Base-by-base conservation (phyloP, 1,140 invertebrate species). In the Triops longicaudatus region DNA sequence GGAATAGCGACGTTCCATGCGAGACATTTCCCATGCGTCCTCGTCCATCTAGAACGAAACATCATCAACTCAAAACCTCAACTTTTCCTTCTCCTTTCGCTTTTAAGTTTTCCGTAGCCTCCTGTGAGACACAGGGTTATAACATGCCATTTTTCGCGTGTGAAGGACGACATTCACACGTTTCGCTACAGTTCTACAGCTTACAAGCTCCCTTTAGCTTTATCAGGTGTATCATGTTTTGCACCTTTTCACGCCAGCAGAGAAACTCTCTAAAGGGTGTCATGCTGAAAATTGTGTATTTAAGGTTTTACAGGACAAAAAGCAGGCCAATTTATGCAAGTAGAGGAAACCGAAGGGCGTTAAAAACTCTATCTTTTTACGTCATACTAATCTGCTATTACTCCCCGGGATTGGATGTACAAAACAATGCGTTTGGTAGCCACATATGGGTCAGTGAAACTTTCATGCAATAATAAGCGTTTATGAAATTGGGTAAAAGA, bases 1-100 rank as follows among this genome's bases (percentile, higher is more conserved):
- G 11, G 76, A 77, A 43, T 77, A 77, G 63, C 76, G 76, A 11
- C 76, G 76, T 72, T 77, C 72, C 63, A 72, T 71, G 41, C 71
- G 28, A 27, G 76, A 73, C 76, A 77, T 73, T 73, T 77, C 76
- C 76, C 76, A 77, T 73, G 76, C 42, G 31, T 77, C 76, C 50
- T 63, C 50, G 22, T 63, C 50, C 50, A 63, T 63, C 50, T 63
- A 63, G 50, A 63, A 63, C 50, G 50, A 63, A 17, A 63, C 6
- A 63, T 14, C 50, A 63, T 63, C n/a, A 63, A 63, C 50, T 6
- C 50, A 63, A 63, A 63, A 17, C 50, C 17, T 17, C 14, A 63
- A 63, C 50, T 63, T 22, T 63, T 63, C 50, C 4, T 63, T 63
- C 17, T 63, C 31, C 50, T 63, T 63, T 63, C 50, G 3, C 50